Base-by-base conservation (phyloP, 2,797 vertebrate genomes). In the Poeciliopsis infans region DNA sequence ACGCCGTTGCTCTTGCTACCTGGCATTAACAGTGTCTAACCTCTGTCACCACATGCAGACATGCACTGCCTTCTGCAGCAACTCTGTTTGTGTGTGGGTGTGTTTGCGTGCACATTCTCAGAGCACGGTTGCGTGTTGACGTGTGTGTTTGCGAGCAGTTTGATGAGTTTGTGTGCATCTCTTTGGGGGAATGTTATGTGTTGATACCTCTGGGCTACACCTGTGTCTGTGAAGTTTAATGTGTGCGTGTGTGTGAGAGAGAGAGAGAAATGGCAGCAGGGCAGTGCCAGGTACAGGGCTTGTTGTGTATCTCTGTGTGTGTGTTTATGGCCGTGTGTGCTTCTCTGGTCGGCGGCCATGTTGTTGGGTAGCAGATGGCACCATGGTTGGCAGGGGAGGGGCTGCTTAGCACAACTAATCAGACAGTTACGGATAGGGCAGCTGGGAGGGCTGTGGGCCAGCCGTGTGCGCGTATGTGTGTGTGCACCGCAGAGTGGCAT, bases 371-470 rank as follows among this genome's bases (percentile, higher is more conserved):
- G 95, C 95, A 95, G 95, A 96, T 96, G 95, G 95, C 93, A 93
- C 92, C 91, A 91, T 94, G 94, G 93, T 94, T 95, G 94, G 93
- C 92, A 96, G 97, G 97, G 98, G 98, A 98, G 97, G 98, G 97
- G 97, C 97, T 99, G 97, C 97, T 99, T 99, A 98, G 97, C 98
- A 98, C 97, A 99, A 98, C 97, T 99, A 99, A 99, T 99, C 98
- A 99, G 98, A 99, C 98, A 99, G 97, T 98, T 99, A 99, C 97
- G 96, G 97, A 99, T 99, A 97, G 98, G 97, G 98, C 97, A 99
- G 97, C 97, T 98, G 97, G 98, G 97, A 97, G 96, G 97, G 97
- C 97, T 97, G 97, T 97, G 96, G 97, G 97, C 97, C 96, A 98
- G 96, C 97, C 96, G 93, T 91, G 89, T 84, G 82, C 83, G 86